A percentile compares a stretch with the other conserved stretches of the same genome.
Evolutionary conservation across 2,113 vertebrate genomes (phyloP).

Genomic region (Oryctolagus cuniculus): DNA sequence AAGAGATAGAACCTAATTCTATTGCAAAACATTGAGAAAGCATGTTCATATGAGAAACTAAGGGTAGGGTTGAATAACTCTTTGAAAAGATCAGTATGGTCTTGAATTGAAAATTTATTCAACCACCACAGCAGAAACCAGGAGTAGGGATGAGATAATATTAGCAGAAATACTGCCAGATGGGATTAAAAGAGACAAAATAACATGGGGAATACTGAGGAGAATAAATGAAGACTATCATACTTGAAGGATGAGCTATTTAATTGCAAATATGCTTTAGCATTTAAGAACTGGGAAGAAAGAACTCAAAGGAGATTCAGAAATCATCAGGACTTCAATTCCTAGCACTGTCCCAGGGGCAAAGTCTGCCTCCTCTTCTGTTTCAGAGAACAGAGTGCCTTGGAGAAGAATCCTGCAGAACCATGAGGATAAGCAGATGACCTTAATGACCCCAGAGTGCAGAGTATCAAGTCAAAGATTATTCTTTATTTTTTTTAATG

Average conservation of each 20-base stretch:
- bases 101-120: not conserved
- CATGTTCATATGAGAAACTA: not conserved
- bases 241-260: not conserved
- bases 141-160: not conserved
- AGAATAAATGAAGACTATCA: not conserved
- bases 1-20: not conserved
- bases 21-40: not conserved
- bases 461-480: not conserved
- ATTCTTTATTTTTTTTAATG: no score
- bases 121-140: not conserved
- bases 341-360: not conserved
- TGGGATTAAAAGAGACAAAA: not conserved
- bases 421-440: rapidly evolving
- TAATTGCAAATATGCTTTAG: not conserved
- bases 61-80: not conserved
- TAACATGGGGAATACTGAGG: not conserved
- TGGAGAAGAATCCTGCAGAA: not conserved
- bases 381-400: not conserved
- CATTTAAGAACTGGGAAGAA: not conserved
- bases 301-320: not conserved
- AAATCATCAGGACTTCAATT: not conserved
- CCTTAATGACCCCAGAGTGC: no score
- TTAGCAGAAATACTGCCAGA: not conserved
- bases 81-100: not conserved
- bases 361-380: not conserved